Percentiles rank a stretch among this genome's conserved stretches.
phyloP scores from a whole-genome alignment of 2,113 vertebrate species.

The Erythrocercus mccallii region DNA sequence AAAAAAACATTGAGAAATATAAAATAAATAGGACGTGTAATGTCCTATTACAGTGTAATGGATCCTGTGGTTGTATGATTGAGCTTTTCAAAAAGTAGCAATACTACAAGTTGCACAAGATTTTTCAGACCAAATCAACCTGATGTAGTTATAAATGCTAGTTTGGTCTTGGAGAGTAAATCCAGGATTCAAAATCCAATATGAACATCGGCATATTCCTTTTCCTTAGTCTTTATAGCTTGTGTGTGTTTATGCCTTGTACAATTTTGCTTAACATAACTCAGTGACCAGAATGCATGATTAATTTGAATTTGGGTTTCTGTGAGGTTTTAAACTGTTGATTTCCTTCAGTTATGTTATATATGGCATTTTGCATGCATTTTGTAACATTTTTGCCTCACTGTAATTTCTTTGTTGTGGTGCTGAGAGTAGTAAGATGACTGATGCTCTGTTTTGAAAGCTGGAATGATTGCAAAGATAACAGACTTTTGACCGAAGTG shows the following conservation, averaged over 20 bases:
- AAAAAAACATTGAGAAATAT: not conserved
- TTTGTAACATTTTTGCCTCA: not conserved
- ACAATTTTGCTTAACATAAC: not conserved
- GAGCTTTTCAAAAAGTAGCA: not conserved
- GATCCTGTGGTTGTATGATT: not conserved
- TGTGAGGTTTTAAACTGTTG: not conserved
- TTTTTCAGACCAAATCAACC: not conserved
- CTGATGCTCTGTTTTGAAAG: not conserved
- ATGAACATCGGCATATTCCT: not conserved
- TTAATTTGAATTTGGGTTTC: not conserved
- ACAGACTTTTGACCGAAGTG: not conserved
- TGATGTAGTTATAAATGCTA: not conserved
- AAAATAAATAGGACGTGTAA: constrained; percentile 11
- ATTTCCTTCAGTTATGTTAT: not conserved
- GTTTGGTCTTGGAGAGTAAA: not conserved
- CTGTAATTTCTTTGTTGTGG: not conserved
- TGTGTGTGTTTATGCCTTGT: not conserved
- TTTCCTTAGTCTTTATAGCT: not conserved
- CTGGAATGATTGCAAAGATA: not conserved
- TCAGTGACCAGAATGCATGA: not conserved
- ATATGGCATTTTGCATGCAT: not conserved
- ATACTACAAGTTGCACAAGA: not conserved
- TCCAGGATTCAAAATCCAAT: not conserved
- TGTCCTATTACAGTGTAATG: too few relatives aligned
- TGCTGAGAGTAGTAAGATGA: not conserved